Base-by-base conservation (phyloP, 2,113 vertebrate genomes). In the Prunella himalayana region DNA sequence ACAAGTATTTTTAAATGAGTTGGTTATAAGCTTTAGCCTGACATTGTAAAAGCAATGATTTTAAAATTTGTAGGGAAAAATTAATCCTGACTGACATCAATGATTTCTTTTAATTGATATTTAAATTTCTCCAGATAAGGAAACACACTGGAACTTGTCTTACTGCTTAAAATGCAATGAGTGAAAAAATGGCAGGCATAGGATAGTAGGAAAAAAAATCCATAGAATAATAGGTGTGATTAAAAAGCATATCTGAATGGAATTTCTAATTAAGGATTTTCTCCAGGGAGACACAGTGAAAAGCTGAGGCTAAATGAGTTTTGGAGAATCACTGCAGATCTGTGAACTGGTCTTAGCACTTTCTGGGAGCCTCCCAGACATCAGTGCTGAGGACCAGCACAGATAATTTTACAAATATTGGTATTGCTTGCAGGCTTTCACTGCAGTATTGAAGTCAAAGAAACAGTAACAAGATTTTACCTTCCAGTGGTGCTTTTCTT, bases 181-280 rank as follows among this genome's bases (percentile, higher is more conserved):
- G 10, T 13, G 23, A 50, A 86, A 77, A 81, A 82, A 23, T n/a
- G 9, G 42, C 42, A 88, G 66, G 35, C 60, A 81, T 9, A 35
- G 44, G 14, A 47, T 8, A 47, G 28, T 5, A 59, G 25, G 7
- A 3, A 18, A 37, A 37, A 73, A 79, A 72, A 39, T 73, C 60
- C 71, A 71, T 44, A 51, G 63, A 78, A 66, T 56, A 94, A 82
- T 63, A 88, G 49, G 15, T 78, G 71, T 82, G 81, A 96, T 91
- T 86, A 87, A 95, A 95, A 94, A 84, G 73, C 44, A 30, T 64
- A 75, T 77, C 81, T 78, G 87, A 86, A 76, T 68, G 61, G 90
- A 86, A 82, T 87, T 91, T 87, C 81, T 91, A 86, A 89, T 96
- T 93, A 90, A 90, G 33, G 31, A 25, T 82, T 90, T 95, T 94